phyloP scores from a whole-genome alignment of 2,888 invertebrate genomes.

The Ellobium chinense region DNA sequence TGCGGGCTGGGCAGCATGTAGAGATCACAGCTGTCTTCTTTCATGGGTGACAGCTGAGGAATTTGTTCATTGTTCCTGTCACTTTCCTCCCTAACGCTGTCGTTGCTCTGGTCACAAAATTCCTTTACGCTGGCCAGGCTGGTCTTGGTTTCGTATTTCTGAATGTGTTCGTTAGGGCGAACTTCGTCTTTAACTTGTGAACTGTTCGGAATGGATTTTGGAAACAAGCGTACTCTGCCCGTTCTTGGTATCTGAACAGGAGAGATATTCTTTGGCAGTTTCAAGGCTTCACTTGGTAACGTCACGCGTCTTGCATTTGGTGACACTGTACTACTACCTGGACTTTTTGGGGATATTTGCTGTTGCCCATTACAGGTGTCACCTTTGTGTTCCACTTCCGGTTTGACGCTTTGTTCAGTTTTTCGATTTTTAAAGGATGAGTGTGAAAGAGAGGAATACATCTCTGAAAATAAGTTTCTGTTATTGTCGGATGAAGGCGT shows the following conservation, averaged over 20 bases:
- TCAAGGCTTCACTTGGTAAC: neutral
- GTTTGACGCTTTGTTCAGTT: neutral
- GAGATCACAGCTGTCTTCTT: neutral
- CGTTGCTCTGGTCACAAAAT: too few species aligned
- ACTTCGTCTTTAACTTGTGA: neutral
- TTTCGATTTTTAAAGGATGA: neutral
- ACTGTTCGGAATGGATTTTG: neutral
- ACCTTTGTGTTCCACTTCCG: neutral
- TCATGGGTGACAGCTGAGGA: neutral
- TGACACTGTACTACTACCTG: too few species aligned
- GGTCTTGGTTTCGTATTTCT: neutral
- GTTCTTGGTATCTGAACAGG: neutral
- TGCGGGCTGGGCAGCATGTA: slow-evolving; percentile 5
- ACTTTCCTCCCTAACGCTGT: neutral
- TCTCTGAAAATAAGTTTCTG: neutral
- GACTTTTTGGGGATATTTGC: too few species aligned
- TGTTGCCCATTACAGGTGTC: neutral
- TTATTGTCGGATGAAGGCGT: neutral
- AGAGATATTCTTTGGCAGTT: neutral
- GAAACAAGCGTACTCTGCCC: neutral
- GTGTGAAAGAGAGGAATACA: too few species aligned
- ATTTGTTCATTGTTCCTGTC: neutral
- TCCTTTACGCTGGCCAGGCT: too few species aligned
- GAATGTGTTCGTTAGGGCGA: neutral
- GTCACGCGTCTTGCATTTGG: too few species aligned